Evolutionary conservation across 2,888 invertebrate species (phyloP).

Genomic region (Mythimna impura): DNA sequence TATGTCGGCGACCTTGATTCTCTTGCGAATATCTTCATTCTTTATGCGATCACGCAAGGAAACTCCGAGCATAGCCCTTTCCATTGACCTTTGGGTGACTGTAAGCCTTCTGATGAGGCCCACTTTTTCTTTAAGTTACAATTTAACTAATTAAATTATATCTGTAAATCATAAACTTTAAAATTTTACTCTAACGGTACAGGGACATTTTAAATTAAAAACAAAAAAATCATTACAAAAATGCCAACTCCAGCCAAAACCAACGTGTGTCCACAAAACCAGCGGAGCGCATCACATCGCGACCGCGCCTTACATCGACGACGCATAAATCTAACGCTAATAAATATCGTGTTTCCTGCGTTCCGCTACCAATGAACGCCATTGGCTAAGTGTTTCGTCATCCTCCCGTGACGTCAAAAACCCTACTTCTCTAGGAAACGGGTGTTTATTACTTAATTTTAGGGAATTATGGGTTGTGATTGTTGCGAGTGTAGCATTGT

Average conservation of each 20-base stretch:
- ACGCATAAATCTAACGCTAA: conserved; percentile 88
- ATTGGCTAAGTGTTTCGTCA: conserved; percentile 56
- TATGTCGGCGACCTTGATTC: too few species aligned
- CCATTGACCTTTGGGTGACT: too few species aligned
- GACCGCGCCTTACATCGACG: conserved; percentile 84
- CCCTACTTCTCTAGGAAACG: conserved; percentile 63
- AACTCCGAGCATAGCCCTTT: too few species aligned
- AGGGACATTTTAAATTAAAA: background rate
- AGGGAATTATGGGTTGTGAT: conserved; percentile 58
- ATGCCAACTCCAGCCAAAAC: conserved; percentile 28
- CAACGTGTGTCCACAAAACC: conserved; percentile 61
- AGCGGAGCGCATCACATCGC: conserved; percentile 81
- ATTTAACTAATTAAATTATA: too few species aligned
- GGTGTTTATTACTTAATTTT: conserved; percentile 66
- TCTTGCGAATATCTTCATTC: too few species aligned
- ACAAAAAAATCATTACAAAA: conserved; percentile 34
- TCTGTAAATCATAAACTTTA: too few species aligned
- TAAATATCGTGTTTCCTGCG: conserved; percentile 87
- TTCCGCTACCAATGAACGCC: conserved; percentile 64
- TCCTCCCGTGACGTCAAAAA: conserved; percentile 61
- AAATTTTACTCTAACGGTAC: too few species aligned
- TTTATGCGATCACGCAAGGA: too few species aligned
- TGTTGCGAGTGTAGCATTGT: conserved; percentile 51
- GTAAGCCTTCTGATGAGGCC: too few species aligned
- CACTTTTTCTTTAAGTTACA: too few species aligned